Conservation (phyloP, 2,113 vertebrate species). For the human (Homo sapiens) region DNA sequence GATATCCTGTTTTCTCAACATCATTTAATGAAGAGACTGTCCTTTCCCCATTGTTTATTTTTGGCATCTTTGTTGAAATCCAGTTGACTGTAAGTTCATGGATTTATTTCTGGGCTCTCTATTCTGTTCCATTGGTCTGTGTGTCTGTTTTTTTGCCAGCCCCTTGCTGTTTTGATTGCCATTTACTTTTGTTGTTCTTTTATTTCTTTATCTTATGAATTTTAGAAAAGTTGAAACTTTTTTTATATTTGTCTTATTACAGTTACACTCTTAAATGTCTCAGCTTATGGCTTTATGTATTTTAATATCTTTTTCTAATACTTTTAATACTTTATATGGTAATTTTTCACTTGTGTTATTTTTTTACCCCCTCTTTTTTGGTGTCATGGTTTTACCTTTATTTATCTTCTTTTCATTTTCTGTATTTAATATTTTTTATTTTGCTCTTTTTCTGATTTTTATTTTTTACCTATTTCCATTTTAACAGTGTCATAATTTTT, state of each 20-base stretch:
- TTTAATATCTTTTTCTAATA: neutral
- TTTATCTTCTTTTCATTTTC: slow-evolving; percentile 6
- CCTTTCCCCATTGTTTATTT: neutral
- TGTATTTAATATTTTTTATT: neutral
- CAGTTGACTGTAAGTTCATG: neutral
- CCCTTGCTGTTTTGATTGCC: neutral
- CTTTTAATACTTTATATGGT: neutral
- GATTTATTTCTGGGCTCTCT: neutral
- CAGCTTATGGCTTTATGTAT: neutral
- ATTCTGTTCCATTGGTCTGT: neutral
- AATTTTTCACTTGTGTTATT: neutral
- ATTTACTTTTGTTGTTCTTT: neutral
- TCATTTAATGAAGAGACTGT: neutral
- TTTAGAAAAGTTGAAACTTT: neutral
- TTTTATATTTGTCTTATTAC: neutral
- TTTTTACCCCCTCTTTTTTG: neutral
- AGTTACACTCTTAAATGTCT: neutral
- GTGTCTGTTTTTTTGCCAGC: neutral
- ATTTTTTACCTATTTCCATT: neutral
- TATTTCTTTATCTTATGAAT: neutral
- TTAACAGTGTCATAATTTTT: neutral
- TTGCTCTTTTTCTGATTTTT: neutral
- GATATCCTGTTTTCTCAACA: neutral
- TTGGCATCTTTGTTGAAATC: neutral
- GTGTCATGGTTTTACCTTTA: neutral